phyloP scores from a whole-genome alignment of 2,888 invertebrate species.

The Andrena bucephala region DNA sequence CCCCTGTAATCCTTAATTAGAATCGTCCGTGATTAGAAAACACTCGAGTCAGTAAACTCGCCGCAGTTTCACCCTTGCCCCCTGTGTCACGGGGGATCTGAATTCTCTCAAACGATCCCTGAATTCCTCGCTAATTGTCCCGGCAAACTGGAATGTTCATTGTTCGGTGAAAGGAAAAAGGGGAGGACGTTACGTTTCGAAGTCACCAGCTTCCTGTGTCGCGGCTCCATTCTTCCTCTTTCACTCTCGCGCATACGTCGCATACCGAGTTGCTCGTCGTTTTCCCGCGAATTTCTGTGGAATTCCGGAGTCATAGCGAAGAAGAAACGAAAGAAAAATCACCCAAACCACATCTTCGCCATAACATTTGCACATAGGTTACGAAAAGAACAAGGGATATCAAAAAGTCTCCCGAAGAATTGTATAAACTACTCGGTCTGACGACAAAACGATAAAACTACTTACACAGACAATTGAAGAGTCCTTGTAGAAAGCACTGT shows the following conservation, averaged over 20 bases:
- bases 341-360: neutral
- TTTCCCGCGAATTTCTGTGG: slow-evolving; percentile 44
- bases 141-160: slow-evolving; percentile 71
- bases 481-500: too few species aligned
- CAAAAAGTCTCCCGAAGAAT: neutral
- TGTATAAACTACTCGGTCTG: too few species aligned
- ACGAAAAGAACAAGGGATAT: neutral
- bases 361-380: neutral
- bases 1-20: slow-evolving; percentile 1
- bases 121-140: slow-evolving; percentile 74
- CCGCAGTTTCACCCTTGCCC: slow-evolving; percentile 43
- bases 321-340: neutral
- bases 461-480: too few species aligned
- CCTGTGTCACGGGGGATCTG: slow-evolving; percentile 29
- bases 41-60: slow-evolving; percentile 5
- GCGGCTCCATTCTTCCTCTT: slow-evolving; percentile 47
- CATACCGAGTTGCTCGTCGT: slow-evolving; percentile 64
- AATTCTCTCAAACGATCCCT: slow-evolving; percentile 63
- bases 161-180: slow-evolving; percentile 69
- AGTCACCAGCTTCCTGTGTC: slow-evolving; percentile 41
- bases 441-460: too few species aligned
- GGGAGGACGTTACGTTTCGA: slow-evolving; percentile 59
- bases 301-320: slow-evolving; percentile 8
- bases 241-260: slow-evolving; percentile 60
- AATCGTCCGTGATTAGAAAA: slow-evolving; percentile 26